Conservation (phyloP, 2,113 vertebrate genomes). For the Cephalophus harveyi region DNA sequence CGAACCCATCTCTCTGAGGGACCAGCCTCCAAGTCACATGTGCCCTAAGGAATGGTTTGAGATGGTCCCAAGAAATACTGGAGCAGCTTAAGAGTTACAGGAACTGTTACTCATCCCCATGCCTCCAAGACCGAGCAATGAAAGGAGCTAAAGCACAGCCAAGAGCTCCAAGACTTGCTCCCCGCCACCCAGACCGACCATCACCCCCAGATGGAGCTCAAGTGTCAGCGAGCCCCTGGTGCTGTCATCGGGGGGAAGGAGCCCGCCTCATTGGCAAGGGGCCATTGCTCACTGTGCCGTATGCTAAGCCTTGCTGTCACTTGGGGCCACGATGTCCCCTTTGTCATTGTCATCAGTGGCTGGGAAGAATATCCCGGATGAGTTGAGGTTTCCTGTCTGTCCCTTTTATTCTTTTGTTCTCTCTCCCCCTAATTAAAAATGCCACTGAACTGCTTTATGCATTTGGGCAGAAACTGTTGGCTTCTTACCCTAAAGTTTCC, state of each 20-base stretch:
- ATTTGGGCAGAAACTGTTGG: not conserved
- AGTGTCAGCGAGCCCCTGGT: accelerated
- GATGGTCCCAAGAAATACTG: slow-evolving; percentile 31
- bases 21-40: slow-evolving; percentile 44
- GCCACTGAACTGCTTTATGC: not conserved
- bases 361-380: not conserved
- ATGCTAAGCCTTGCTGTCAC: not conserved
- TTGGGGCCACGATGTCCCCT: not conserved
- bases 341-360: not conserved
- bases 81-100: slow-evolving; percentile 9
- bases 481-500: not conserved
- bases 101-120: not conserved
- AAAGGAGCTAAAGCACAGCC: not conserved
- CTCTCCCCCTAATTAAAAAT: not conserved
- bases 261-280: accelerated
- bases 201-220: accelerated
- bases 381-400: not conserved
- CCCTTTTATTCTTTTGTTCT: not conserved
- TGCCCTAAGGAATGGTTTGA: not conserved
- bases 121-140: slow-evolving; percentile 34
- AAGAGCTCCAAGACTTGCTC: accelerated
- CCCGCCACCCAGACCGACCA: not conserved
- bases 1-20: not conserved
- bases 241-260: accelerated
- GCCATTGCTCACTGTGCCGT: not conserved